Evolutionary conservation across 2,888 invertebrate genomes (phyloP).

Genomic region (Hydroisotoma schaefferi): DNA sequence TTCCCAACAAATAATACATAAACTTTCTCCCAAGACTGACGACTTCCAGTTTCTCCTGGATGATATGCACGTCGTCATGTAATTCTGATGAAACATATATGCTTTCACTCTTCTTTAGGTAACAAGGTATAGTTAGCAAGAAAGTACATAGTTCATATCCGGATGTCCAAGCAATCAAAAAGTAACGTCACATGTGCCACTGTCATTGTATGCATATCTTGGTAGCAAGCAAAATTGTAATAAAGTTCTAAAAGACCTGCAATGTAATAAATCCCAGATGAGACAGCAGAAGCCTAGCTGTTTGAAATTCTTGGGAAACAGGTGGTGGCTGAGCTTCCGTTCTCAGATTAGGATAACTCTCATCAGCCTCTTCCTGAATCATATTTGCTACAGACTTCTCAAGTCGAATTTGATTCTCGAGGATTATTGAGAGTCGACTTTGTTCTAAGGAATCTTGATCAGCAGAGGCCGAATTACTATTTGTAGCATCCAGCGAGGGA

Average conservation of each 20-base stretch:
- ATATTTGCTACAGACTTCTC: constrained; percentile 44
- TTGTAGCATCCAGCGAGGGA: constrained; percentile 67
- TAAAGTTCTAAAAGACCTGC: constrained; percentile 30
- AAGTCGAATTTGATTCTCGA: constrained; percentile 60
- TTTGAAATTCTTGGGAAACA: constrained; percentile 88
- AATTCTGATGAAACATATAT: too few species aligned
- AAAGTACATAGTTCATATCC: too few species aligned
- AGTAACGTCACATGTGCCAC: too few species aligned
- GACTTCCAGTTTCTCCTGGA: too few species aligned
- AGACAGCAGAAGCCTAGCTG: constrained; percentile 87
- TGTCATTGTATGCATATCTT: too few species aligned
- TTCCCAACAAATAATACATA: too few species aligned
- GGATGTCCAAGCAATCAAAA: too few species aligned
- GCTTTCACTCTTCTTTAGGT: too few species aligned
- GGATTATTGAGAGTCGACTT: constrained; percentile 66
- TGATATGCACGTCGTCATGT: too few species aligned
- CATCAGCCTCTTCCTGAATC: constrained; percentile 45
- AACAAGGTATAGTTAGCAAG: too few species aligned
- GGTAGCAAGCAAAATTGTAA: not conserved
- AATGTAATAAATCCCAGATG: constrained; percentile 84
- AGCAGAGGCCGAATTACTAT: constrained; percentile 34
- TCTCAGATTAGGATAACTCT: constrained; percentile 46
- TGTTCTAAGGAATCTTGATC: constrained; percentile 56
- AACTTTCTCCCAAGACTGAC: too few species aligned
- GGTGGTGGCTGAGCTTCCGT: constrained; percentile 72